Percentiles rank a stretch among this genome's conserved stretches.
These are phyloP conservation scores for Eunapius fragilis DNA, from an alignment of 37 sponge, comb jelly and placozoan genomes.

Conservation along the genomic window DNA sequence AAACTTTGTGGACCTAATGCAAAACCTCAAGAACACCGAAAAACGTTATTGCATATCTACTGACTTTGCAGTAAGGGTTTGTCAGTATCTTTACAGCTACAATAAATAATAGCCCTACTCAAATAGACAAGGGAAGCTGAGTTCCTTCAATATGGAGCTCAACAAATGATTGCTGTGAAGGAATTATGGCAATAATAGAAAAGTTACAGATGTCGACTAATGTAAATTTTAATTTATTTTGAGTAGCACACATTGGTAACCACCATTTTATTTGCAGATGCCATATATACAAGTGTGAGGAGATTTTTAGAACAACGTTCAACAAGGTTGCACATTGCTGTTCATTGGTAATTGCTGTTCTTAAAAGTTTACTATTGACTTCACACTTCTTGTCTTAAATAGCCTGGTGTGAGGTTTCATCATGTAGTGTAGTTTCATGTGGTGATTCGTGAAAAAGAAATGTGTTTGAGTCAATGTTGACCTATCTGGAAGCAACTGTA, in stretches of 20 bases:
- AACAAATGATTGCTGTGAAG: background rate
- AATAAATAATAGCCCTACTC: background rate
- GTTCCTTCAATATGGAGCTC: background rate
- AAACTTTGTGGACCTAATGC: background rate
- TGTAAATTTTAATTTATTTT: too few species aligned
- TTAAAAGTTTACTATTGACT: too few species aligned
- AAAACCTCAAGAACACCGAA: background rate
- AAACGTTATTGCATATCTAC: background rate
- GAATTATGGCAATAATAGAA: background rate
- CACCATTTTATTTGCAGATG: background rate
- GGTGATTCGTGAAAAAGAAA: background rate
- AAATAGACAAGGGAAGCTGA: background rate
- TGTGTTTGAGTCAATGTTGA: too few species aligned
- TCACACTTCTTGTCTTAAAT: too few species aligned
- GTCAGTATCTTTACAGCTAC: too few species aligned
- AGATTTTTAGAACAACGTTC: background rate
- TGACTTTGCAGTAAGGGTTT: too few species aligned
- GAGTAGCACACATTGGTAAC: background rate
- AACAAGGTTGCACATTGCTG: background rate
- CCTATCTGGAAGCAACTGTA: too few species aligned
- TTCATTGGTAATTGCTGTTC: too few species aligned
- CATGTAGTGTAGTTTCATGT: background rate
- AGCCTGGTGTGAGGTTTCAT: background rate
- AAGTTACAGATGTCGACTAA: background rate
- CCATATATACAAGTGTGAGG: too few species aligned